These are phyloP conservation scores for Takifugu flavidus DNA, from an alignment of 2,113 vertebrate genomes.

Conservation along the genomic window DNA sequence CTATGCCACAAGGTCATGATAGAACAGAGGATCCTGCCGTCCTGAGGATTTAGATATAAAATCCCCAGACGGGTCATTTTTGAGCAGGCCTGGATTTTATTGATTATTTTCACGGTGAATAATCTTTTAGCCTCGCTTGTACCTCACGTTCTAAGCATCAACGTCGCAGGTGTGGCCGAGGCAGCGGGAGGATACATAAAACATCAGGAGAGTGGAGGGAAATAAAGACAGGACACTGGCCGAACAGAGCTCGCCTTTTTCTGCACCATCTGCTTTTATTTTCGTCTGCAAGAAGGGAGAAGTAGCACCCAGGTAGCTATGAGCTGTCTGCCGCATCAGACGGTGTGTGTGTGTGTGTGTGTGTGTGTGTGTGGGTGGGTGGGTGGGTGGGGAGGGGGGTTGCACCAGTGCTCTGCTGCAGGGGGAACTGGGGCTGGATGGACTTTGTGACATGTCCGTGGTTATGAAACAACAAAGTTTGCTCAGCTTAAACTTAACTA, in stretches of 20 bases:
- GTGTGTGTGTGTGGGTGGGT: slow-evolving; percentile 23
- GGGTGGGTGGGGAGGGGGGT: slow-evolving; percentile 17
- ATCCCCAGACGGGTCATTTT: too few species aligned
- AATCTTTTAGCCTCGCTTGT: too few species aligned
- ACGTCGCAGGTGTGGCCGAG: slow-evolving; percentile 14
- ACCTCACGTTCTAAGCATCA: too few species aligned
- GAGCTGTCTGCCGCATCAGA: slow-evolving; percentile 37
- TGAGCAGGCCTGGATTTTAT: too few species aligned
- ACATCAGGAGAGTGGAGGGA: slow-evolving; percentile 2
- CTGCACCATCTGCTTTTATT: slow-evolving; percentile 54
- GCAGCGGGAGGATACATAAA: slow-evolving; percentile 11
- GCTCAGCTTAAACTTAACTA: slow-evolving; percentile 1
- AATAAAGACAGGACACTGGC: not conserved
- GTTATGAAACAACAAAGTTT: slow-evolving; percentile 35
- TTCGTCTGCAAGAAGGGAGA: slow-evolving; percentile 31
- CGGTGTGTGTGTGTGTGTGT: slow-evolving; percentile 24
- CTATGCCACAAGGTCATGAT: too few species aligned
- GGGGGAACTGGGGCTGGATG: slow-evolving; percentile 31
- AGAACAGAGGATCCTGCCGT: too few species aligned
- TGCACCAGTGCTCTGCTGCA: slow-evolving; percentile 30
- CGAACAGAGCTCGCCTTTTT: slow-evolving; percentile 11
- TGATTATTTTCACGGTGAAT: too few species aligned
- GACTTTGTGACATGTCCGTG: slow-evolving; percentile 32
- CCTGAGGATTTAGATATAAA: too few species aligned
- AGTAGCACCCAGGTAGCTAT: slow-evolving; percentile 32